Evolutionary conservation across 2,113 vertebrate genomes (phyloP), one percentile per base, ranked within the genome.

Genomic region (Cacatua alba): DNA sequence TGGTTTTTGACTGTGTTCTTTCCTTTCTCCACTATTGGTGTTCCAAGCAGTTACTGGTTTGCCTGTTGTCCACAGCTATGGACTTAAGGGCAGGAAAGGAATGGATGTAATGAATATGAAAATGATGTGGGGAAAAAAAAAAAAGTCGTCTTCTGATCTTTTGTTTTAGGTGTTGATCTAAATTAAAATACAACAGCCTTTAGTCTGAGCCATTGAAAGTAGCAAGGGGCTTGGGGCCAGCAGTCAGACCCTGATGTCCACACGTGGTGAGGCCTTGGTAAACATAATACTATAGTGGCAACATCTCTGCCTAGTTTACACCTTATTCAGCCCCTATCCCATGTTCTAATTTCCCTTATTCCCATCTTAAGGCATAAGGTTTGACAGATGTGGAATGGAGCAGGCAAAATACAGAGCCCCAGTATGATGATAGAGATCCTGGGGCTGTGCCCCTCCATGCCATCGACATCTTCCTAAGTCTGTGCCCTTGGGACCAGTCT

Each of bases 221-320:
- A 88, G n/a, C 44, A 48, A 67, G 67, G 69, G 33, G 35, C 24
- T 68, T 24, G 39, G 26, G 48, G 41, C 25, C 48, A 84, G 70
- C 39, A 69, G 41, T 60, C 37, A 79, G 33, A 69, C 18, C 29
- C 57, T 48, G 78, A 55, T 74, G 80, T 74, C 81, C 63, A 67
- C 37, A 23, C 24, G 24, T 37, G 25, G 25, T 33, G 77, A 84
- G 81, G 64, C 67, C 87, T 81, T 23, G 43, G n/a, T 53, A 88
- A 94, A 78, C 31, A 51, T 31, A 77, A 21, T 33, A 9, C 55
- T 91, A 79, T 68, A 16, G 10, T 1, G 16, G 39, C 35, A 90
- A 71, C 59, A 35, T 90, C 83, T 70, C 68, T 92, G 41, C 76
- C 64, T 81, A 92, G 6, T 93, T 96, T 53, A 83, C 80, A 83